Evolutionary conservation across 2,797 vertebrate genomes (phyloP), one percentile per base, ranked within the genome.

Genomic region (Gambelia wislizenii): DNA sequence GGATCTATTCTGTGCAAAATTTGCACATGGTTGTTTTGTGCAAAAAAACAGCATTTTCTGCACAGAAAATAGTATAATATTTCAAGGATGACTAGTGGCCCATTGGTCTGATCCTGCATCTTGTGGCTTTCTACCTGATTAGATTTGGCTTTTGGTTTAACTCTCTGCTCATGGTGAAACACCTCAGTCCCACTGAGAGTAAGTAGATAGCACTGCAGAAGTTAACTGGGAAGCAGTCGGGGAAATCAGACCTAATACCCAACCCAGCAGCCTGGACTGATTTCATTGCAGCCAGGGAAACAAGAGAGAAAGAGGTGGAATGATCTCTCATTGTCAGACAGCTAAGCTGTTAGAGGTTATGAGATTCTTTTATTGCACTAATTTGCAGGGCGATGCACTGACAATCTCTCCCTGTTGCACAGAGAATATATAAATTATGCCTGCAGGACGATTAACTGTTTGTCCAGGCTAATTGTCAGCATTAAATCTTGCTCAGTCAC

Each of bases 381-480:
- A 94, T 93, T 95, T 93, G 94, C 92, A 91, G 88, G 27, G 88
- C 87, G 47, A 79, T 88, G 88, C 87, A 79, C 93, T 69, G 85
- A 91, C 93, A 84, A 90, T 95, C 93, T 94, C 94, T 95, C 89
- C 70, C 72, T 94, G 92, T 91, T 93, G 92, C 93, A 74, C 96
- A 84, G 92, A 93, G 94, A 92, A 83, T 90, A 78, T 95, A 94
- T 95, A 95, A 96, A 97, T 96, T 94, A 95, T 92, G 92, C 94
- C 93, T 92, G 95, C 93, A 90, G 94, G 89, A 92, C 85, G 81
- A 96, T 95, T 92, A 94, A 89, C 96, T 95, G 93, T 96, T 96
- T 96, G 95, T 96, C 95, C 94, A 95, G 94, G 96, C 95, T 96
- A 94, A 95, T 96, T 95, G 96, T 96, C 95, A 94, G 95, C 89